Evolutionary conservation across 2,888 invertebrate genomes (phyloP).

Genomic region (Eupelmus urozonus): DNA sequence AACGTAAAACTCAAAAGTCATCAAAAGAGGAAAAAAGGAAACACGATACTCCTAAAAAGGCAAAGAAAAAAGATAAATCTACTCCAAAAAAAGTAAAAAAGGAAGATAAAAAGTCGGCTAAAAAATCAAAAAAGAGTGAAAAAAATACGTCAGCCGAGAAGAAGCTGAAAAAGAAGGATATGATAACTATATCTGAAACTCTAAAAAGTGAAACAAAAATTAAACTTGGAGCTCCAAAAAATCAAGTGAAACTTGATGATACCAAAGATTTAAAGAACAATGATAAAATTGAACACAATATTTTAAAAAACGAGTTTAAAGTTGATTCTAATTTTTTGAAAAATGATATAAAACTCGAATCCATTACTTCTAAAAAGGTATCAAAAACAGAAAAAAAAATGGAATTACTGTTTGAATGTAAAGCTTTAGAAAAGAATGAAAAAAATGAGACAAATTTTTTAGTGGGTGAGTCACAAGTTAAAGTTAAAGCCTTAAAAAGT

Average conservation of each 20-base stretch:
- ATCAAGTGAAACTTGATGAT: too few species aligned
- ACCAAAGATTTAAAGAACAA: too few species aligned
- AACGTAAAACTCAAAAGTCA: not conserved
- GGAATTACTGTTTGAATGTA: too few species aligned
- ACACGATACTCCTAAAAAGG: not conserved
- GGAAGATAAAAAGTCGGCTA: not conserved
- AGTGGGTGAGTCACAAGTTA: not conserved
- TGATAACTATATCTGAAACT: too few species aligned
- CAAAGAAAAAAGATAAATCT: not conserved
- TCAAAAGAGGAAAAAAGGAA: not conserved
- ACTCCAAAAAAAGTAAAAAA: slow-evolving; percentile 12
- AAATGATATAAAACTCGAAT: too few species aligned
- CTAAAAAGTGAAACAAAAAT: too few species aligned
- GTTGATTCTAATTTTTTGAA: too few species aligned
- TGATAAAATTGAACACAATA: not conserved
- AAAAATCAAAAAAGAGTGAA: slow-evolving; percentile 10
- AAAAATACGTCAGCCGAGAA: not conserved
- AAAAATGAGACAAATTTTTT: too few species aligned
- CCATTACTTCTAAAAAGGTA: not conserved
- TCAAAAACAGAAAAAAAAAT: not conserved
- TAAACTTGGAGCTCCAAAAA: too few species aligned
- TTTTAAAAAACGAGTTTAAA: too few species aligned
- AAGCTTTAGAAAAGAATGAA: too few species aligned
- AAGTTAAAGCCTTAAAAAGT: not conserved
- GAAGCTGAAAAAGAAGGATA: not conserved